These are phyloP conservation scores for Nemotelus nigrinus DNA, from an alignment of 2,888 invertebrate genomes.

Conservation along the genomic window DNA sequence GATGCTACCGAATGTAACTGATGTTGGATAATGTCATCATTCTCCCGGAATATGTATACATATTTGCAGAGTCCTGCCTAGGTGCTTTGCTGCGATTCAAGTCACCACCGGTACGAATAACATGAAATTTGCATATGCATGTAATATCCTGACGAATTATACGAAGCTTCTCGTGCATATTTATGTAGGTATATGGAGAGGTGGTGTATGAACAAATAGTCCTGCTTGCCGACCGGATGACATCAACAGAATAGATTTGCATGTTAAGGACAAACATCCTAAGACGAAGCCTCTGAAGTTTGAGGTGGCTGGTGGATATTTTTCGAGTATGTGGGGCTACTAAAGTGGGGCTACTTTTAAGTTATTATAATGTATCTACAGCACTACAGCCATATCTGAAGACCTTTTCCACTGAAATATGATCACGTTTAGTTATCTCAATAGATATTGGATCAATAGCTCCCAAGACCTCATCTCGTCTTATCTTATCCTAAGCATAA, in stretches of 20 bases:
- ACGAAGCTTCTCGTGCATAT: not conserved
- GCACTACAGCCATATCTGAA: too few species aligned
- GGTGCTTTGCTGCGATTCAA: too few species aligned
- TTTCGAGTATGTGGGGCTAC: too few species aligned
- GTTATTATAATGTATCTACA: too few species aligned
- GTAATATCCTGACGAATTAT: not conserved
- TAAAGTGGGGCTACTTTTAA: too few species aligned
- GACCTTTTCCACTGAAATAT: too few species aligned
- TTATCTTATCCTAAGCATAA: not conserved
- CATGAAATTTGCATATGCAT: not conserved
- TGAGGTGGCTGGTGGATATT: too few species aligned
- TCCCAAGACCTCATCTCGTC: too few species aligned
- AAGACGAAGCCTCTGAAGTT: not conserved
- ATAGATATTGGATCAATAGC: too few species aligned
- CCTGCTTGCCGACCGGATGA: conserved; percentile 31
- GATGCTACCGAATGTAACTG: conserved; percentile 25
- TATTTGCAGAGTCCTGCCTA: too few species aligned
- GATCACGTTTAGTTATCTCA: too few species aligned
- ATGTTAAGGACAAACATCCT: conserved; percentile 25
- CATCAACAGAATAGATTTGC: conserved; percentile 41
- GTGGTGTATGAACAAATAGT: conserved; percentile 8
- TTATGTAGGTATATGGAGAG: not conserved
- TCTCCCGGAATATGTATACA: not conserved
- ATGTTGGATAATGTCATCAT: conserved; percentile 16
- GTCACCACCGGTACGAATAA: too few species aligned